Percentiles rank a stretch among this genome's conserved stretches.
These are phyloP conservation scores for Halcyon badia DNA, from an alignment of 2,797 vertebrate species.

Conservation along the genomic window DNA sequence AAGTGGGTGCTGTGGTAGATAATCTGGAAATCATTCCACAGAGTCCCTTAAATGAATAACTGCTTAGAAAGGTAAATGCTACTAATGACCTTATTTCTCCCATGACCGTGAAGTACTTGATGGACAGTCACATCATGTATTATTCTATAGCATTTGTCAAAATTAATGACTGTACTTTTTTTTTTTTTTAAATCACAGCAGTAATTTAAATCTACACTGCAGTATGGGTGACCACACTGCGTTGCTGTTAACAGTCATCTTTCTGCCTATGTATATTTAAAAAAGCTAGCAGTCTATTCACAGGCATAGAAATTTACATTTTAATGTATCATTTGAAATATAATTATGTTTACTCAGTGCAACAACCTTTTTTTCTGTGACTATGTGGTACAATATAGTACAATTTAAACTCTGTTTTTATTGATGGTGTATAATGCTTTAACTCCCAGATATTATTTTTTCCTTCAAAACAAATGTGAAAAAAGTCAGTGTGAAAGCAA, in stretches of 20 bases:
- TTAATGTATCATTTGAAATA: background rate
- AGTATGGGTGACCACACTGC: background rate
- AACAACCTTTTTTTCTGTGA: background rate
- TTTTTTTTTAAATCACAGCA: background rate
- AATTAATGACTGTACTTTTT: background rate
- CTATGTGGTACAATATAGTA: background rate
- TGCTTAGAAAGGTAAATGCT: background rate
- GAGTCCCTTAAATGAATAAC: background rate
- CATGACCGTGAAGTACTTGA: background rate
- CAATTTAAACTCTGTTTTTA: background rate
- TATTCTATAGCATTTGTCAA: background rate
- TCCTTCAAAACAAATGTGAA: background rate
- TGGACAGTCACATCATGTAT: background rate
- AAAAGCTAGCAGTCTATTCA: background rate
- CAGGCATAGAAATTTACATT: background rate
- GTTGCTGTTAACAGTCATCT: background rate
- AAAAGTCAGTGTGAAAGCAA: background rate
- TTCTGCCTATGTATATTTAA: background rate
- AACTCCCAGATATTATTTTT: background rate
- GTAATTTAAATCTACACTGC: background rate
- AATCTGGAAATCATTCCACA: background rate
- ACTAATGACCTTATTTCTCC: background rate
- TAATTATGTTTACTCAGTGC: background rate
- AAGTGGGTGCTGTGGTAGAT: background rate
- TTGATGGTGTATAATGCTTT: background rate